These are phyloP conservation scores for Anthonomus grandis DNA, from an alignment of 1,140 invertebrate genomes.

Conservation along the genomic window DNA sequence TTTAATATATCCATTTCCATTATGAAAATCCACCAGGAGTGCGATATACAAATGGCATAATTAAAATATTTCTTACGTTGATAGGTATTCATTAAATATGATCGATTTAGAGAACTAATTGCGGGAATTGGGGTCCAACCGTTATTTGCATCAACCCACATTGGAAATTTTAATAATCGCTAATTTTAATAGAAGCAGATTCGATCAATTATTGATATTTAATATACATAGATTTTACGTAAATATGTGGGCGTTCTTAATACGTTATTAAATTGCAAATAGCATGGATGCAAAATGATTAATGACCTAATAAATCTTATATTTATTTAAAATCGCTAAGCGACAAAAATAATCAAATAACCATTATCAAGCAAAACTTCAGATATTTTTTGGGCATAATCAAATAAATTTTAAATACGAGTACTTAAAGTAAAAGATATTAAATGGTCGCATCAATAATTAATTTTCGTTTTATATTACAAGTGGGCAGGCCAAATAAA, in stretches of 20 bases:
- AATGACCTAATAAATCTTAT: not conserved
- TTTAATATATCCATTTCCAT: too few species aligned
- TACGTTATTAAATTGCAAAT: not conserved
- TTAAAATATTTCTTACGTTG: too few species aligned
- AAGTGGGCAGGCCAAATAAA: slow-evolving; percentile 1
- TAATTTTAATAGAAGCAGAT: not conserved
- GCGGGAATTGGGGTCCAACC: too few species aligned
- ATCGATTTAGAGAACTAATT: too few species aligned
- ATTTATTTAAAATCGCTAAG: not conserved
- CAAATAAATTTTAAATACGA: not conserved
- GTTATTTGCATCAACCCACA: too few species aligned
- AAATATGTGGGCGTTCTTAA: not conserved
- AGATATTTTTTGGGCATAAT: not conserved
- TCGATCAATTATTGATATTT: not conserved
- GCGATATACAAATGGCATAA: too few species aligned
- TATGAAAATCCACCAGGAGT: too few species aligned
- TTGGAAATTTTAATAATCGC: not conserved
- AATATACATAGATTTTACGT: not conserved
- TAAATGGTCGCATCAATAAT: not conserved
- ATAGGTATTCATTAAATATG: too few species aligned
- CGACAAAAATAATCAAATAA: not conserved
- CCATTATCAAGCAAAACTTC: not conserved
- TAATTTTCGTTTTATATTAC: slow-evolving; percentile 4
- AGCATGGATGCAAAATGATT: too few species aligned
- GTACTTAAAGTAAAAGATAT: not conserved